These are phyloP conservation scores for Eugnorisma glareosa DNA, from an alignment of 2,888 invertebrate species.

Conservation along the genomic window DNA sequence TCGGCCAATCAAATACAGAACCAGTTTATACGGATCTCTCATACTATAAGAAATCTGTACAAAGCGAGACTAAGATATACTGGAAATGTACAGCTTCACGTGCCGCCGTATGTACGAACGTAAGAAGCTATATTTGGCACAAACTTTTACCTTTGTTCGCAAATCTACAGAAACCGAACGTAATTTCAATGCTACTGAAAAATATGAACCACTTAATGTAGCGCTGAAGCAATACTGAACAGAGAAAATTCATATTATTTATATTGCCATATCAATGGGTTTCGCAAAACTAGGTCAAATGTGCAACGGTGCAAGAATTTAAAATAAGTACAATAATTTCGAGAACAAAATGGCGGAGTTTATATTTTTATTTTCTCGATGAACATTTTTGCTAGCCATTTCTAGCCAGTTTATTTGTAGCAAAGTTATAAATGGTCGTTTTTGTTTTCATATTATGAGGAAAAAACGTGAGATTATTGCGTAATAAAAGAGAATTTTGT, in stretches of 20 bases:
- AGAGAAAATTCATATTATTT: constrained; percentile 12
- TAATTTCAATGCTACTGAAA: background rate
- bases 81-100: no score
- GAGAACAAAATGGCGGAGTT: constrained; percentile 24
- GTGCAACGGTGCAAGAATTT: constrained; percentile 29
- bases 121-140: no score
- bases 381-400: background rate
- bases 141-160: background rate
- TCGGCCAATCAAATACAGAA: no score
- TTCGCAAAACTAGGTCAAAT: constrained; percentile 36
- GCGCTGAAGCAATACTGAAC: background rate
- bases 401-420: background rate
- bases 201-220: constrained; percentile 19
- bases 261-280: constrained; percentile 15
- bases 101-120: background rate
- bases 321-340: constrained; percentile 28
- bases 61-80: no score
- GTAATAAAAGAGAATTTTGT: background rate
- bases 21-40: no score
- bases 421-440: background rate
- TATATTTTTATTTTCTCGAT: background rate
- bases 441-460: background rate
- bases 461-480: background rate
- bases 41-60: no score
- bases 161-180: background rate